A percentile compares a stretch with the other conserved stretches of the same genome.
Conservation (phyloP, 2,113 vertebrate genomes). For the Ploceus nigricollis region DNA sequence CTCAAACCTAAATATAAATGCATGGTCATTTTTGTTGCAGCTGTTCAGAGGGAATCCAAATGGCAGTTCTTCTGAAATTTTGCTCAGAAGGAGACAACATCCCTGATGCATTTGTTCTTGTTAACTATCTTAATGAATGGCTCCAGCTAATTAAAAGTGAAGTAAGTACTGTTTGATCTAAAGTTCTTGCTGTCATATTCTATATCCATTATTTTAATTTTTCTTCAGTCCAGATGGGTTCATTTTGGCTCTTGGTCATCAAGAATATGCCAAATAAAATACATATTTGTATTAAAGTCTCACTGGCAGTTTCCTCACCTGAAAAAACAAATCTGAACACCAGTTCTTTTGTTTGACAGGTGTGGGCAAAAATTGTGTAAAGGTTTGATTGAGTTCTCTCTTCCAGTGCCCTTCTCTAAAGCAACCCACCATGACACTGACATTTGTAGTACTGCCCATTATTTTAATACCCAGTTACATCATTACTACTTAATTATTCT, state of each 20-base stretch:
- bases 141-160: constrained; percentile 81
- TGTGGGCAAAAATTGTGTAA: not conserved
- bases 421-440: not conserved
- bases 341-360: not conserved
- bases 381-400: not conserved
- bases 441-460: not conserved
- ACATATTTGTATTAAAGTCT: not conserved
- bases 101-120: constrained; percentile 86
- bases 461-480: not conserved
- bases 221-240: not conserved
- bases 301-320: not conserved
- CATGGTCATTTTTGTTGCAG: constrained; percentile 62
- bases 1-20: not conserved
- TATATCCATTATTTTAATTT: not conserved
- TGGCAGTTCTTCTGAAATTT: constrained; percentile 90
- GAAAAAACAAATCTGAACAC: not conserved
- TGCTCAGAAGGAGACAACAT: constrained; percentile 97
- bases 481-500: not conserved
- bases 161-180: constrained; percentile 74
- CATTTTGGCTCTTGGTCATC: not conserved
- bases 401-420: not conserved
- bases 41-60: constrained; percentile 81
- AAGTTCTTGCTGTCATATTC: not conserved
- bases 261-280: not conserved
- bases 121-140: constrained; percentile 90